phyloP scores from a whole-genome alignment of 2,113 vertebrate species.

The Glaucidium brasilianum region DNA sequence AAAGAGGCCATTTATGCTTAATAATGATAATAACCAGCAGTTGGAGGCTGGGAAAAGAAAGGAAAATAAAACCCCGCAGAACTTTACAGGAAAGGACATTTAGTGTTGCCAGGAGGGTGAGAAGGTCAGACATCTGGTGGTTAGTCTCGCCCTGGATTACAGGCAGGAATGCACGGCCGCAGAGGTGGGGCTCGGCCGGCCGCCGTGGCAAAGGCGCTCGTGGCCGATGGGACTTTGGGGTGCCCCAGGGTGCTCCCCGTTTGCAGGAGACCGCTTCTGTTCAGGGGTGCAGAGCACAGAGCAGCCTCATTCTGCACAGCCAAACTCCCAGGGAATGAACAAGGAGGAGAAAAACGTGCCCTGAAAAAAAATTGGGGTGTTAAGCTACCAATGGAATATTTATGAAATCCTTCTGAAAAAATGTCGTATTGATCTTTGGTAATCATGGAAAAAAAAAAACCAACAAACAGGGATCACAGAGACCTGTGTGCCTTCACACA shows the following conservation, averaged over 20 bases:
- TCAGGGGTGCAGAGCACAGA: not conserved
- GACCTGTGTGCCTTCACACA: not conserved
- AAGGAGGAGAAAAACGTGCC: not conserved
- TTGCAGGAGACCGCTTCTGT: not conserved
- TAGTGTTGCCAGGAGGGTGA: slow-evolving; percentile 66
- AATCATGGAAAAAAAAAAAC: not conserved
- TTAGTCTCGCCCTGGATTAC: slow-evolving; percentile 47
- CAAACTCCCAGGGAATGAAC: not conserved
- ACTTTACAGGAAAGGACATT: slow-evolving; percentile 70
- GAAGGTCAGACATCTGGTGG: slow-evolving; percentile 76
- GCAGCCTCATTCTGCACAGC: not conserved
- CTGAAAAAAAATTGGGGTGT: not conserved
- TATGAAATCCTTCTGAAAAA: not conserved
- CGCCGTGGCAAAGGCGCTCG: not conserved
- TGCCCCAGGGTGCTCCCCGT: fast-evolving
- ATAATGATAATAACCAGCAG: slow-evolving; percentile 61
- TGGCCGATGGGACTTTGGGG: not conserved
- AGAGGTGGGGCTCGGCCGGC: not conserved
- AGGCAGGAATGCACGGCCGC: not conserved
- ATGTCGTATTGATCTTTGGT: not conserved
- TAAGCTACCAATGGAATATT: not conserved
- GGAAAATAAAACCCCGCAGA: slow-evolving; percentile 39
- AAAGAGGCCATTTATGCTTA: slow-evolving; percentile 54
- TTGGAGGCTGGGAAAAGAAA: slow-evolving; percentile 39
- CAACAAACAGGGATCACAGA: not conserved